Conservation (phyloP, 2,888 invertebrate genomes). For the Brachynemurus nebulosus region DNA sequence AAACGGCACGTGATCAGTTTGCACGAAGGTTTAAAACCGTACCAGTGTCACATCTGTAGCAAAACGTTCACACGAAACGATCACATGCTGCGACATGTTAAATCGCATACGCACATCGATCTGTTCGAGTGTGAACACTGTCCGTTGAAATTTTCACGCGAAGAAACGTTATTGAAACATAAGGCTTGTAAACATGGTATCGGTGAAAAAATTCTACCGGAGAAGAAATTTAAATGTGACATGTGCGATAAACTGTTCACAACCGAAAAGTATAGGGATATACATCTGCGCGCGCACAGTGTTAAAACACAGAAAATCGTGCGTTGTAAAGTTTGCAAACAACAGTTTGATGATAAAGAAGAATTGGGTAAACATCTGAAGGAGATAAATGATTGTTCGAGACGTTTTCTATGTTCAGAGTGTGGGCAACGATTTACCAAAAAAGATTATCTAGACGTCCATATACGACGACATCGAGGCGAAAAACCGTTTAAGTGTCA, state of each 20-base stretch:
- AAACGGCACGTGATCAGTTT: constrained; percentile 32
- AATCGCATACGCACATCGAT: constrained; percentile 28
- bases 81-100: constrained; percentile 28
- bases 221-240: constrained; percentile 30
- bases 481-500: constrained; percentile 46
- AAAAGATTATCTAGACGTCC: constrained; percentile 41
- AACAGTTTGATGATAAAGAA: constrained; percentile 34
- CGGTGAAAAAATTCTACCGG: constrained; percentile 16
- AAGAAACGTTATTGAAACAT: constrained; percentile 36
- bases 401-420: constrained; percentile 42
- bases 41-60: constrained; percentile 30
- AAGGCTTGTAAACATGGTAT: constrained; percentile 31
- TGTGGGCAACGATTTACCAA: constrained; percentile 43
- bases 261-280: constrained; percentile 38
- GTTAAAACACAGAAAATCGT: constrained; percentile 27
- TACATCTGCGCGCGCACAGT: constrained; percentile 34
- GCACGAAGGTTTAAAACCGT: constrained; percentile 31
- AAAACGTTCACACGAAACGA: constrained; percentile 30
- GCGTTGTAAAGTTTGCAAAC: constrained; percentile 31
- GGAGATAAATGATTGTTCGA: constrained; percentile 36
- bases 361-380: constrained; percentile 40
- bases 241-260: constrained; percentile 34
- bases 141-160: constrained; percentile 33
- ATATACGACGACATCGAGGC: constrained; percentile 43
- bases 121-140: constrained; percentile 32